These are phyloP conservation scores for Aleadryas rufinucha DNA, from an alignment of 2,113 vertebrate species.

Conservation along the genomic window DNA sequence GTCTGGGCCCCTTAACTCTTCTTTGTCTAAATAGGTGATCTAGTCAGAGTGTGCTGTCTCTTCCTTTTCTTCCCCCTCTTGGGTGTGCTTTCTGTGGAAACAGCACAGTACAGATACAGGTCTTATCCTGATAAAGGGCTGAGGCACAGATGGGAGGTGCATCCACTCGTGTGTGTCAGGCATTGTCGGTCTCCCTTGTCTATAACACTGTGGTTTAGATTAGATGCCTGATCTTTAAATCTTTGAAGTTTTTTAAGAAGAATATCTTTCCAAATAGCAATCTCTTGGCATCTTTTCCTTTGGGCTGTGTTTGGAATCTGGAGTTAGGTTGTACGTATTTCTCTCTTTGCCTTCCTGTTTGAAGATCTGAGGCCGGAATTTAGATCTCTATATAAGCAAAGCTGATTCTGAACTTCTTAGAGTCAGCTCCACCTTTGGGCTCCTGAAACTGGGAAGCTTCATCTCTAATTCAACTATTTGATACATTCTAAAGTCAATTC, in stretches of 20 bases:
- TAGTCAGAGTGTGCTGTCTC: background rate
- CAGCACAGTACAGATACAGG: background rate
- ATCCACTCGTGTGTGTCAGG: background rate
- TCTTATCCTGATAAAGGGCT: background rate
- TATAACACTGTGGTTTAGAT: background rate
- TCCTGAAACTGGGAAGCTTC: background rate
- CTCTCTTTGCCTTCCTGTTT: background rate
- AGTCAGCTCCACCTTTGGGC: background rate
- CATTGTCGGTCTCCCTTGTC: background rate
- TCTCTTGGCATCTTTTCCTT: background rate
- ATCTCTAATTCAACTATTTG: background rate
- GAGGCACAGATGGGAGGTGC: background rate
- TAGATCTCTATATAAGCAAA: background rate
- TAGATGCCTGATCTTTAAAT: background rate
- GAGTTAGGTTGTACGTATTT: background rate
- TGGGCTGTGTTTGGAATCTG: background rate
- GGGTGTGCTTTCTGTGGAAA: background rate
- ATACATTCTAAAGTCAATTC: background rate
- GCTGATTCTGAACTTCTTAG: background rate
- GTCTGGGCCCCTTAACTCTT: background rate
- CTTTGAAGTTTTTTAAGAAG: background rate
- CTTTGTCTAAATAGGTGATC: background rate
- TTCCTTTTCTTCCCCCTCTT: background rate
- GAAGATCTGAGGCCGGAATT: background rate
- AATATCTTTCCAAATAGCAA: background rate